phyloP scores from a whole-genome alignment of 2,113 vertebrate species.

The Galbula dea region DNA sequence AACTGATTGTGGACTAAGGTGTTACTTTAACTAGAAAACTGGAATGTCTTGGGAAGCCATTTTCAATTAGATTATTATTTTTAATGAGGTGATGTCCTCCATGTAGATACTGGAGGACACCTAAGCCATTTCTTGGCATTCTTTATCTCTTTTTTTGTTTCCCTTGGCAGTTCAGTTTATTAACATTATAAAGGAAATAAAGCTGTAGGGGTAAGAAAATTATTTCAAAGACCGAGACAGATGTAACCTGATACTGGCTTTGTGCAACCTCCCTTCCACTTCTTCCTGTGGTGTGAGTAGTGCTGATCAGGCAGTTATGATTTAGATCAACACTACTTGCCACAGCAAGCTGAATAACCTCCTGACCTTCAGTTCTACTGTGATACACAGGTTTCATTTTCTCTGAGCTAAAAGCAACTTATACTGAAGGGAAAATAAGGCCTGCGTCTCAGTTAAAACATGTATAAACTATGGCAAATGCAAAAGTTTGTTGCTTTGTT shows the following conservation, averaged over 20 bases:
- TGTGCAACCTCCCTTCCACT: constrained; percentile 43
- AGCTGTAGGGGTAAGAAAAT: constrained; percentile 13
- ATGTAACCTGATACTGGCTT: background rate
- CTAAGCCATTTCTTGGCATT: background rate
- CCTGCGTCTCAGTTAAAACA: background rate
- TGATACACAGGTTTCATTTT: constrained; percentile 30
- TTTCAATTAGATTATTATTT: background rate
- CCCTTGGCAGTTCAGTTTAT: constrained; percentile 10
- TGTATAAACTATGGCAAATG: background rate
- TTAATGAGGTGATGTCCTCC: background rate
- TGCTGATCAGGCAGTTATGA: background rate
- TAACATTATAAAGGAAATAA: constrained; percentile 42
- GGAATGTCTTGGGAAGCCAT: background rate
- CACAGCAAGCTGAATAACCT: constrained; percentile 51
- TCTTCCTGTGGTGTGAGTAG: constrained; percentile 37
- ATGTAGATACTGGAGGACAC: background rate
- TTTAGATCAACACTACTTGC: constrained; percentile 47
- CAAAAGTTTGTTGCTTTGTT: background rate
- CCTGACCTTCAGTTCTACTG: constrained; percentile 36
- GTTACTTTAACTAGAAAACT: background rate
- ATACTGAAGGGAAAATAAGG: background rate
- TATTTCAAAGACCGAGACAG: constrained; percentile 10
- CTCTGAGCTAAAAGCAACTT: background rate
- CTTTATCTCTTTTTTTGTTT: background rate
- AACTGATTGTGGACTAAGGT: background rate